phyloP scores from a whole-genome alignment of 1,140 invertebrate genomes.

The Lutraria rhynchaena region DNA sequence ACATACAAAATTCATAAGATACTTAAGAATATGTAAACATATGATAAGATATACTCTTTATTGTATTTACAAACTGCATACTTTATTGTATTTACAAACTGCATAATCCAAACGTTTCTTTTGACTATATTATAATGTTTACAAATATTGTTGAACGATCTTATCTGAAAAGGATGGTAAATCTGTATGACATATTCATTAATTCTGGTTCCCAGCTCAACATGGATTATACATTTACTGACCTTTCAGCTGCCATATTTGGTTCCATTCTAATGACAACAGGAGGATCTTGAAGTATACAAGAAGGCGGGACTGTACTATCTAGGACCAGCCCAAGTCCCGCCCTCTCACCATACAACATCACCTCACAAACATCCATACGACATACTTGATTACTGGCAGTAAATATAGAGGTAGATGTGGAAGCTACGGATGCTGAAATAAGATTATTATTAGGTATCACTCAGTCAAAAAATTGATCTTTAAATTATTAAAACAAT shows the following conservation, averaged over 20 bases:
- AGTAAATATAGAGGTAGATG: conserved; percentile 71
- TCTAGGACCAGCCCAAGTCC: conserved; percentile 83
- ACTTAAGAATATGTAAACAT: no score
- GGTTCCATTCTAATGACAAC: conserved; percentile 87
- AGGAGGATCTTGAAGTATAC: conserved; percentile 78
- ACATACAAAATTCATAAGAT: no score
- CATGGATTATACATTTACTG: conserved; percentile 69
- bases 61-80: no score
- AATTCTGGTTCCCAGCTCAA: no score
- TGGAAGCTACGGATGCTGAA: conserved; percentile 76
- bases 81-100: no score
- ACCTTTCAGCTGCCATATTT: conserved; percentile 90
- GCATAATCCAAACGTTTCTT: no score
- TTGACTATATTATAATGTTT: no score
- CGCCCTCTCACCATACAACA: conserved; percentile 84
- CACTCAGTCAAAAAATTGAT: not conserved
- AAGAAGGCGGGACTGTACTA: conserved; percentile 66
- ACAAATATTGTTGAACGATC: no score
- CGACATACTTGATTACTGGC: conserved; percentile 85
- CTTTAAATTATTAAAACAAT: not conserved
- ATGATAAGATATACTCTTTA: no score
- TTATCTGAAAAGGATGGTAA: no score
- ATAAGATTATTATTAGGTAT: not conserved
- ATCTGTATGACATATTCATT: no score
- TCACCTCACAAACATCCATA: conserved; percentile 87